phyloP scores from a whole-genome alignment of 2,797 vertebrate genomes.

The Pangasius macronema region DNA sequence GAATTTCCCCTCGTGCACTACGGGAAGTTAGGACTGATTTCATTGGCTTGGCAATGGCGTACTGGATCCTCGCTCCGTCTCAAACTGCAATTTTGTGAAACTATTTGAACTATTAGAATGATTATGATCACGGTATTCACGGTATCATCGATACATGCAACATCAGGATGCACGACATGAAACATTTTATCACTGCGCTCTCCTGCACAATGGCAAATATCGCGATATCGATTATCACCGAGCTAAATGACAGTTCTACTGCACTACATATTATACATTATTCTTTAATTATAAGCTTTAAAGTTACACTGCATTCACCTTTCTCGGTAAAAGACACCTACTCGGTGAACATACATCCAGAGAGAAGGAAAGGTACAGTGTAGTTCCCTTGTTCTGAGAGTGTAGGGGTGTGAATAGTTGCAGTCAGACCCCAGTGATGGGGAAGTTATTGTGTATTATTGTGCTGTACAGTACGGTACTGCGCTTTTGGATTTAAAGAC shows the following conservation, averaged over 20 bases:
- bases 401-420: background rate
- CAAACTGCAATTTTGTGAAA: background rate
- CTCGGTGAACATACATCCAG: background rate
- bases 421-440: background rate
- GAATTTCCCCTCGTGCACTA: conserved; percentile 57
- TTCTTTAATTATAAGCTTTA: background rate
- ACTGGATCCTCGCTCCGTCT: background rate
- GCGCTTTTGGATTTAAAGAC: too few relatives aligned
- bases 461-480: background rate
- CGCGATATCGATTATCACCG: background rate
- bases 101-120: background rate
- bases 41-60: background rate
- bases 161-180: background rate
- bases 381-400: too few relatives aligned
- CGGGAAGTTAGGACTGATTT: background rate
- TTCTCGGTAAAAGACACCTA: background rate
- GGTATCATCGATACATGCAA: background rate
- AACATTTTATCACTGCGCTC: background rate
- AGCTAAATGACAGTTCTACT: background rate
- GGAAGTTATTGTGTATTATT: background rate
- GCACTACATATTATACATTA: background rate
- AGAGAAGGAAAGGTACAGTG: background rate
- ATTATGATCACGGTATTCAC: background rate
- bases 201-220: background rate
- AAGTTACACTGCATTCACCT: background rate